A percentile compares a stretch with the other conserved stretches of the same genome.
These are phyloP conservation scores for Epirrhoe alternata DNA, from an alignment of 2,888 invertebrate genomes.

Conservation along the genomic window DNA sequence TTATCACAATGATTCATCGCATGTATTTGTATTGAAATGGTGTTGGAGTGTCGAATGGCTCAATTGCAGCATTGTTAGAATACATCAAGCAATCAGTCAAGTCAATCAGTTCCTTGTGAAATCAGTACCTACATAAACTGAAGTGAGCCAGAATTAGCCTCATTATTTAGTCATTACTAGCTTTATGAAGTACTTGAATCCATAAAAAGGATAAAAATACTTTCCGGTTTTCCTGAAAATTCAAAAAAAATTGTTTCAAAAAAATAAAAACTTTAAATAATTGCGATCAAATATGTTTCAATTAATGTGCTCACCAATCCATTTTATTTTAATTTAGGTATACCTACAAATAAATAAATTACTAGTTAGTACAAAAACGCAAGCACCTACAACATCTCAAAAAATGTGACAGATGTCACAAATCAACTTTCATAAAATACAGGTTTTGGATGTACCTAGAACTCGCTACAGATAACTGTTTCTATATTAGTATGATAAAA, in stretches of 20 bases:
- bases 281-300: no score
- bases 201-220: no score
- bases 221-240: no score
- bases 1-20: conserved; percentile 17
- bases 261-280: no score
- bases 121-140: background rate
- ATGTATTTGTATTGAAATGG: conserved; percentile 17
- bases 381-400: conserved; percentile 17
- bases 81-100: conserved; percentile 10
- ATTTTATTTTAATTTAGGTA: no score
- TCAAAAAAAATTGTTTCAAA: no score
- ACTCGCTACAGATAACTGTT: conserved; percentile 31
- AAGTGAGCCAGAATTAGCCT: background rate
- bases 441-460: conserved; percentile 34
- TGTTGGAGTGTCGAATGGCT: conserved; percentile 15
- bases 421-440: conserved; percentile 46
- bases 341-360: no score
- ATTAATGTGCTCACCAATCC: no score
- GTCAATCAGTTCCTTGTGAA: conserved; percentile 2
- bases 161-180: background rate
- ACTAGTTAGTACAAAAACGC: background rate
- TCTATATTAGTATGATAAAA: conserved; percentile 28
- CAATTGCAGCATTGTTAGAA: conserved; percentile 21
- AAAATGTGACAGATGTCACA: conserved; percentile 37
- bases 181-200: no score